Base-by-base conservation (phyloP, 2,888 invertebrate genomes). In the Oscheius onirici region DNA sequence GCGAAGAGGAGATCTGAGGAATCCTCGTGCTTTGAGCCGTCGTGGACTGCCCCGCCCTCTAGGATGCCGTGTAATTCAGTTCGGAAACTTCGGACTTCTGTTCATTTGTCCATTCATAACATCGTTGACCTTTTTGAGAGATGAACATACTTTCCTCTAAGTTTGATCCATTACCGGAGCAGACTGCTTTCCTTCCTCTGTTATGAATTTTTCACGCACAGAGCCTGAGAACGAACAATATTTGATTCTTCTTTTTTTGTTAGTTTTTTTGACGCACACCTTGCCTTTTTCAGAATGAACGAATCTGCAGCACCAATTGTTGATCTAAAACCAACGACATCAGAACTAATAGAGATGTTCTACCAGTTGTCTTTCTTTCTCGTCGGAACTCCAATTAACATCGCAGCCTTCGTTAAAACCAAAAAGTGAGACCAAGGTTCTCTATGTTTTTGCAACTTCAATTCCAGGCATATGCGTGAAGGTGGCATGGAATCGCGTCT, bases 351-450 rank as follows among this genome's bases (percentile, higher is more conserved):
- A 28, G 84, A 84, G 57, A 84, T 84, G 78, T 75, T 80, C 72
- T 84, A 84, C 67, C 84, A 84, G 69, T 72, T 84, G 70, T 70
- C 75, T n/a, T 84, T 84, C 60, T 84, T 84, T 66, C 55, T 77
- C 22, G 73, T 84, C 43, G 84, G 84, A 10, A 80, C 80, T 3
- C 84, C 84, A 24, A 74, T 84, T 28, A 84, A 84, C 58, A 71
- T 81, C 55, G 57, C 71, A 15, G 83, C 84, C 3, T 66, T 84
- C 43, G 52, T 77, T 10, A 75, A 75, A 17, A 81, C 81, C 13
- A 79, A 75, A n/a, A 76, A 77, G 82, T 82, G 60, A 65, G 76
- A 54, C 1, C 15, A 6, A n/a, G 3, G 46, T 17, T 15, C 15
- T 61, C 10, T 46, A 20, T 22, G 11, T 3, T 44, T 34, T 28